These are phyloP conservation scores for Rugalucina vietnamica DNA, from an alignment of 2,888 invertebrate genomes.

Conservation along the genomic window DNA sequence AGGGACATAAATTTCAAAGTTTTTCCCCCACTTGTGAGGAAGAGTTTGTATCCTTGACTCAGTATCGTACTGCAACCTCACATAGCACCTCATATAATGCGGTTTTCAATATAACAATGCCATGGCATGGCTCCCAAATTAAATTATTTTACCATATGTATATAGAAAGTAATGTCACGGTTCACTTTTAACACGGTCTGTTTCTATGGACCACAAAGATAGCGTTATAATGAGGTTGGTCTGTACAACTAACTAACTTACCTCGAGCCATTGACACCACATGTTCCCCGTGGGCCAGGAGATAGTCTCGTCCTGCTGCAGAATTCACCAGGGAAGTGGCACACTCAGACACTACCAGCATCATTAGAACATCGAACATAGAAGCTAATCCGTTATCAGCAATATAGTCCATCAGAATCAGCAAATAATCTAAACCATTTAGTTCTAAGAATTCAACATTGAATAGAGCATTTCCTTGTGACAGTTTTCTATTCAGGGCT, in stretches of 20 bases:
- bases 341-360: constrained; percentile 50
- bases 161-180: too few relatives aligned
- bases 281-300: constrained; percentile 45
- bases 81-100: too few relatives aligned
- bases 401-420: constrained; percentile 39
- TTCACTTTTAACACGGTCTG: too few relatives aligned
- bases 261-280: constrained; percentile 50
- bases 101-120: too few relatives aligned
- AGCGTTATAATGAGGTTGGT: too few relatives aligned
- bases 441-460: constrained; percentile 50
- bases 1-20: too few relatives aligned
- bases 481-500: constrained; percentile 40
- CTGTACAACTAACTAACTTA: constrained; percentile 19
- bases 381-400: constrained; percentile 28
- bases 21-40: too few relatives aligned
- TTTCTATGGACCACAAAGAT: too few relatives aligned
- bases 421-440: constrained; percentile 44
- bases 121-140: too few relatives aligned
- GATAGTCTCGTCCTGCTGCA: constrained; percentile 45
- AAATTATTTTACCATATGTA: too few relatives aligned
- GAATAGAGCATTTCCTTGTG: constrained; percentile 42
- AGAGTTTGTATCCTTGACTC: too few relatives aligned
- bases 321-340: constrained; percentile 55
- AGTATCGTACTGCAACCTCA: too few relatives aligned
- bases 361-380: constrained; percentile 44